These are phyloP conservation scores for Natrix natrix DNA, from an alignment of 2,797 vertebrate species.

Conservation along the genomic window DNA sequence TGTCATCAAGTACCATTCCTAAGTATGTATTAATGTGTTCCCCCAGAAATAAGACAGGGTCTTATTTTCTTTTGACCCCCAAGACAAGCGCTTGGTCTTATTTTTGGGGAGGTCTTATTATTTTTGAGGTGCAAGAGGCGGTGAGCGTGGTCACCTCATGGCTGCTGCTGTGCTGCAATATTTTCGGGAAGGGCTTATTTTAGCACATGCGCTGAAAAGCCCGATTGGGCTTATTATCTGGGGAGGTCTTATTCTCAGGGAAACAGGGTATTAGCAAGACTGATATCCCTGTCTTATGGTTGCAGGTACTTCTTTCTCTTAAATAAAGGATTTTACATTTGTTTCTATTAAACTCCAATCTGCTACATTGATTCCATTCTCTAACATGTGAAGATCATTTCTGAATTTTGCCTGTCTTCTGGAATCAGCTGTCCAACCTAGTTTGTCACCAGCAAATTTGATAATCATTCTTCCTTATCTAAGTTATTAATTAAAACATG, in stretches of 20 bases:
- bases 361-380: background rate
- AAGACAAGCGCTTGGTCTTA: too few relatives aligned
- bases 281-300: background rate
- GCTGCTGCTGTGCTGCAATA: too few relatives aligned
- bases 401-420: background rate
- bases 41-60: too few relatives aligned
- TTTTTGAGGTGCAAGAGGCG: too few relatives aligned
- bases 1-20: background rate
- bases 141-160: too few relatives aligned
- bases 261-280: background rate
- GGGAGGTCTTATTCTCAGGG: too few relatives aligned
- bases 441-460: background rate
- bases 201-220: too few relatives aligned
- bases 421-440: background rate
- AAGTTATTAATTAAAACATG: background rate
- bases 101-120: too few relatives aligned
- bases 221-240: too few relatives aligned
- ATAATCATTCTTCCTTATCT: background rate
- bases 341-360: background rate
- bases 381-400: background rate
- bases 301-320: background rate
- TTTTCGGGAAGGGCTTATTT: too few relatives aligned
- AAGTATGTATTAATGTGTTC: background rate
- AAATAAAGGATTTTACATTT: background rate
- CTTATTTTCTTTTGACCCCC: too few relatives aligned